Evolutionary conservation across 1,140 invertebrate species (phyloP).

Genomic region (Hestina assimilis): DNA sequence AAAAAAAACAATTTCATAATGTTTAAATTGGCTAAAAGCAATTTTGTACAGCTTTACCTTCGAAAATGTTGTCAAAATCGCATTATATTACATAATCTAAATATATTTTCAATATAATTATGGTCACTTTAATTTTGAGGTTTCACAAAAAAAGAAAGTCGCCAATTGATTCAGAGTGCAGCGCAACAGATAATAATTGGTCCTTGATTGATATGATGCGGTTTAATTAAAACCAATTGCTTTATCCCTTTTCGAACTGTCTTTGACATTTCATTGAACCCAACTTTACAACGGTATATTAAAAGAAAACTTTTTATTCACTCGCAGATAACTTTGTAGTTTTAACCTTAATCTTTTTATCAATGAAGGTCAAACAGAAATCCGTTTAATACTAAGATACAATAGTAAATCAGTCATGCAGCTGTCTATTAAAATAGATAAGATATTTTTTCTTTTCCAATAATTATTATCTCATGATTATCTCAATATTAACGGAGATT

Average conservation of each 20-base stretch:
- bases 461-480: no score
- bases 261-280: conserved; percentile 20
- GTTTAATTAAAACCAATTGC: conserved; percentile 63
- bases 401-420: no score
- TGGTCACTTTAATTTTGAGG: background rate
- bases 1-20: no score
- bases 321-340: background rate
- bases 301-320: background rate
- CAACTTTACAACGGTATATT: background rate
- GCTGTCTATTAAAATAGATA: no score
- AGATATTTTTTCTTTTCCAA: no score
- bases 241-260: conserved; percentile 33
- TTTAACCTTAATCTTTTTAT: background rate
- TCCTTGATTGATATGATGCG: conserved; percentile 45
- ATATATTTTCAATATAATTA: background rate
- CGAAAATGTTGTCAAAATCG: no score
- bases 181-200: conserved; percentile 49
- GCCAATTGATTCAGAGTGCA: conserved; percentile 6
- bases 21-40: no score
- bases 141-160: background rate
- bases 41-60: no score
- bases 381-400: no score
- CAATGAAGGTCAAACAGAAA: no score
- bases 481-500: no score
- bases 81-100: no score